Percentiles rank a stretch among this genome's conserved stretches.
Evolutionary conservation across 2,797 vertebrate genomes (phyloP).

Genomic region (Netta rufina): DNA sequence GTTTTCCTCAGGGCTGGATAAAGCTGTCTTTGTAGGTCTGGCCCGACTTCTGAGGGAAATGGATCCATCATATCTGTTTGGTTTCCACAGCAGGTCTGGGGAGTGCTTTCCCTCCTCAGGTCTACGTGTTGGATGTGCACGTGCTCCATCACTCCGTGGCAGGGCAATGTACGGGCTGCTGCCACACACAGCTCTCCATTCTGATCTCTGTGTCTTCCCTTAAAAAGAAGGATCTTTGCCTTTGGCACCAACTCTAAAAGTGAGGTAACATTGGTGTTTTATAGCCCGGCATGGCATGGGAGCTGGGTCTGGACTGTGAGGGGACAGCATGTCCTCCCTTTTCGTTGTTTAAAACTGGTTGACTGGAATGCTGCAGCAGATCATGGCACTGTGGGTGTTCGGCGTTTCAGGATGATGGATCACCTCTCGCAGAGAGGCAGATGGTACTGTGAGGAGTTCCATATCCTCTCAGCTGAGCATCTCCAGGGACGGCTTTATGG

Average conservation of each 20-base stretch:
- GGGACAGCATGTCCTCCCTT: slow-evolving; percentile 26
- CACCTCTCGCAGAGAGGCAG: slow-evolving; percentile 46
- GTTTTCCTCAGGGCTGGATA: not conserved
- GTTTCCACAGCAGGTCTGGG: not conserved
- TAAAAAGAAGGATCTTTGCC: not conserved
- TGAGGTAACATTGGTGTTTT: not conserved
- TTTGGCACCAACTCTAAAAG: not conserved
- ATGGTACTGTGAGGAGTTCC: slow-evolving; percentile 60
- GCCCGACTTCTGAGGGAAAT: rapidly evolving
- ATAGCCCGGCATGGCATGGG: not conserved
- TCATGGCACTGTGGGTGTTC: slow-evolving; percentile 58
- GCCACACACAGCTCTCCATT: not conserved
- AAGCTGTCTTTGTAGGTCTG: not conserved
- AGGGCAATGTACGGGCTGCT: not conserved
- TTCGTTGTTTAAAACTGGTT: slow-evolving; percentile 19
- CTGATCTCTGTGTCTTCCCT: not conserved
- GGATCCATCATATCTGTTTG: not conserved
- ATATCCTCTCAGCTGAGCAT: slow-evolving; percentile 56
- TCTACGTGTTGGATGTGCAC: rapidly evolving
- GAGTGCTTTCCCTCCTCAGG: not conserved
- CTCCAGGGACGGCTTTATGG: slow-evolving; percentile 21
- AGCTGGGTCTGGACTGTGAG: not conserved
- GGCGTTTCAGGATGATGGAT: slow-evolving; percentile 63
- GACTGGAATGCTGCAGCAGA: not conserved
- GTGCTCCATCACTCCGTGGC: not conserved